Percentiles rank a stretch among this genome's conserved stretches.
Conservation (phyloP, 1,140 invertebrate genomes). For the Teleopsis dalmanni region DNA sequence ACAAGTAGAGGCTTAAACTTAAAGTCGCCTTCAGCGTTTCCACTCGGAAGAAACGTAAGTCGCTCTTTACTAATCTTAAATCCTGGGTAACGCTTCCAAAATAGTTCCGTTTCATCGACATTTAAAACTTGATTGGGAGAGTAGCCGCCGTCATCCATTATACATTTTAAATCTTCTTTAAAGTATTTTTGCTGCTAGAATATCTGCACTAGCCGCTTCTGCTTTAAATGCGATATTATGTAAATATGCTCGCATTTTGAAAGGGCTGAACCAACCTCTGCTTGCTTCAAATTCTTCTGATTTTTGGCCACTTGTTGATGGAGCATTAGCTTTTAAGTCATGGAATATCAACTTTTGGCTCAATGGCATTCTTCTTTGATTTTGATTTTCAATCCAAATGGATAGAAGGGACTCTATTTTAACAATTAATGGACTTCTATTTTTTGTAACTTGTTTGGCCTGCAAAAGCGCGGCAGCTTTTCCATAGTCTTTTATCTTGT, state of each 20-base stretch:
- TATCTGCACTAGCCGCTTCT: constrained; percentile 13
- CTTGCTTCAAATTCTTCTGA: neutral
- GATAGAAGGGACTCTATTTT: no score
- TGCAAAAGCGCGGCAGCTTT: no score
- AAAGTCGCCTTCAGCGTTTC: constrained; percentile 42
- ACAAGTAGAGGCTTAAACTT: constrained; percentile 46
- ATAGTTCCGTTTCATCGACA: constrained; percentile 42
- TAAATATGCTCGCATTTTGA: constrained; percentile 4
- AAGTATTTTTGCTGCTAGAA: constrained; percentile 3
- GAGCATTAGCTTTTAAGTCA: no score
- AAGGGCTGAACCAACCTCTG: neutral
- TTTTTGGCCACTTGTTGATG: no score
- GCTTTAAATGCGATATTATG: constrained; percentile 14
- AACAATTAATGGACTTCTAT: no score
- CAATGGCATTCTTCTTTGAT: no score
- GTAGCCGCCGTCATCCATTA: constrained; percentile 21
- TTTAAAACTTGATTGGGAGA: constrained; percentile 42
- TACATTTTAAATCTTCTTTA: constrained; percentile 9
- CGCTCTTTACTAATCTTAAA: constrained; percentile 41
- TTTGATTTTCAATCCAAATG: no score
- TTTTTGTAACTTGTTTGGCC: no score
- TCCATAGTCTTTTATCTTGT: no score
- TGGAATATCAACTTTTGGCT: no score
- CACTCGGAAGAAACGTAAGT: constrained; percentile 40
- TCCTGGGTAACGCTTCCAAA: constrained; percentile 46